phyloP scores from a whole-genome alignment of 1,140 invertebrate species.

The Holcopasites calliopsidis region DNA sequence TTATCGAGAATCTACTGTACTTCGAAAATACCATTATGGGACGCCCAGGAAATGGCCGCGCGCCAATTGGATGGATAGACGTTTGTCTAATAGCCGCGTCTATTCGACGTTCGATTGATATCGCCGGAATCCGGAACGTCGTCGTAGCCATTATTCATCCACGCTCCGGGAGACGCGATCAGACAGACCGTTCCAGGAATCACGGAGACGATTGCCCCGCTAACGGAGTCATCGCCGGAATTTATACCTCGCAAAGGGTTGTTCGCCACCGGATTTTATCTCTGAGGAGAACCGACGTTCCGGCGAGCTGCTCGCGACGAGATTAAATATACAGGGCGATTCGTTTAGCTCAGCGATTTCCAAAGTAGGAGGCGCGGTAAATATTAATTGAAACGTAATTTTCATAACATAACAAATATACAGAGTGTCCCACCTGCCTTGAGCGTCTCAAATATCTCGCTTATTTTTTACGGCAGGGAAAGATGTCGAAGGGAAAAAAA shows the following conservation, averaged over 20 bases:
- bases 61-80: slow-evolving; percentile 60
- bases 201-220: slow-evolving; percentile 3
- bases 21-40: slow-evolving; percentile 53
- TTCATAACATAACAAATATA: no score
- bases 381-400: no score
- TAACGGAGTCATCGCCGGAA: slow-evolving; percentile 29
- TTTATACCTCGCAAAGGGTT: neutral
- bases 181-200: slow-evolving; percentile 6
- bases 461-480: no score
- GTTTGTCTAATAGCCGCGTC: slow-evolving; percentile 32
- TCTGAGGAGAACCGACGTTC: neutral
- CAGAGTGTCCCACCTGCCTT: no score
- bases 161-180: neutral
- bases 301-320: neutral
- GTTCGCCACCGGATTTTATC: slow-evolving; percentile 4
- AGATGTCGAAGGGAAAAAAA: no score
- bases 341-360: no score
- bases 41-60: slow-evolving; percentile 34
- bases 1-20: no score
- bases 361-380: no score
- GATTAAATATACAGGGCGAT: no score
- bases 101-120: slow-evolving; percentile 42
- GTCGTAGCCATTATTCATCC: slow-evolving; percentile 20
- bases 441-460: no score
- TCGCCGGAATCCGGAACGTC: slow-evolving; percentile 9